Evolutionary conservation across 2,113 vertebrate genomes (phyloP), one percentile per base, ranked within the genome.

Genomic region (Alectura lathami): DNA sequence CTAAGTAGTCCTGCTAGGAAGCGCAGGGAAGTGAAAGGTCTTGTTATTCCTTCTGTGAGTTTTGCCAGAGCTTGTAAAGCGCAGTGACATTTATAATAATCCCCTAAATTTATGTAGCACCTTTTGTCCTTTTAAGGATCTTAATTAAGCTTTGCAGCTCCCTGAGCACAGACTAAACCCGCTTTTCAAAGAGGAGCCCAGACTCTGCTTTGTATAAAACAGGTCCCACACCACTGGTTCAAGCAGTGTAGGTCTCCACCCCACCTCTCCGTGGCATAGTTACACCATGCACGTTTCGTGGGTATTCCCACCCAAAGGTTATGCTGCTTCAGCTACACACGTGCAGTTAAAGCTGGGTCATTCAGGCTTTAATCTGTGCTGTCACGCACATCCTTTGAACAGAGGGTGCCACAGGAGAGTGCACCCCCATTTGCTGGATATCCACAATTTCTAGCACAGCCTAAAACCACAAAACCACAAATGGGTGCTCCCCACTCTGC

Each of bases 71-170:
- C 95, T 87, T 93, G 86, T 95, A 95, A 96, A 97, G 94, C 1
- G 2, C 95, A 38, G 54, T 95, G 94, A 97, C 93, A 96, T 97
- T 97, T 96, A 88, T 95, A 95, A 97, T 94, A 95, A 96, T 94
- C 67, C 70, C 64, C 59, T 68, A 73, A 95, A 92, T 96, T 96
- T 96, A 96, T 89, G 62, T 68, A 59, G 82, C 91, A 96, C 91
- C 88, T 95, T 95, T 94, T 93, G 94, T 97, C 88, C 89, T 97
- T 96, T 92, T 89, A 95, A 97, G 84, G 94, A 86, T 95, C 94
- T 95, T 97, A 95, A 97, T 94, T 94, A 95, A 93, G 76, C 54
- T 95, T 92, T 75, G 90, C 79, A 84, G 75, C 81, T 93, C 82
- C 86, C 88, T 45, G 64, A 85, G 69, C 79, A 89, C 91, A 43